Base-by-base conservation (phyloP, 2,113 vertebrate species). In the Ageneiosus marmoratus region DNA sequence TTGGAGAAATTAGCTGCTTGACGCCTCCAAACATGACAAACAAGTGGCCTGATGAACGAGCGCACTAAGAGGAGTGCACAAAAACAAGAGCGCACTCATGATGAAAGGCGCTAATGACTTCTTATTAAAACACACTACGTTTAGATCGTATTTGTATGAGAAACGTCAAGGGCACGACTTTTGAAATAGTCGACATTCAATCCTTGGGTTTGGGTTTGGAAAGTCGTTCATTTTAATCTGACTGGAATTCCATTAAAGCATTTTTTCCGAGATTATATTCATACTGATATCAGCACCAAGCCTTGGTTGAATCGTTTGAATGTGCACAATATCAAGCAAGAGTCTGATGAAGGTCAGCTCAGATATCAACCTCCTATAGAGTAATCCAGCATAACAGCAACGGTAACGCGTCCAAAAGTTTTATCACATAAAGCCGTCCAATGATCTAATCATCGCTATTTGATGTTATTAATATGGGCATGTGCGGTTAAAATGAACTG, bases 1-100 rank as follows among this genome's bases (percentile, higher is more conserved):
- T 87, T 88, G 91, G 92, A 93, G 90, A 91, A 93, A 93, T 93
- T 90, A 91, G 91, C 88, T 86, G 73, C 41, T 81, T 89, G 86
- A 87, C 88, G 89, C 88, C 82, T 87, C 67, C 87, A 86, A 91
- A 88, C 87, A 90, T 87, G 91, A 88, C 93, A 94, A 94, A 94
- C 93, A 94, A 93, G 91, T 89, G 86, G 74, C 41, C 88, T 92
- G 92, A 94, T 93, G 91, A 93, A 93, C 93, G 89, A 88, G 86
- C 69, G 10, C 87, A 82, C 88, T 80, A 83, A 62, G 60, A 76
- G 50, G 41, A 74, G n/a, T n/a, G 56, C 48, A 15, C 20, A 20
- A 37, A 69, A 37, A 69, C 24, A 37, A 37, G 7, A 15, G 73
- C 7, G 22, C 8, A 2, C 22, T 37, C 8, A 22, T 22, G 55